phyloP scores from a whole-genome alignment of 1,140 invertebrate species.

The Physella acuta region DNA sequence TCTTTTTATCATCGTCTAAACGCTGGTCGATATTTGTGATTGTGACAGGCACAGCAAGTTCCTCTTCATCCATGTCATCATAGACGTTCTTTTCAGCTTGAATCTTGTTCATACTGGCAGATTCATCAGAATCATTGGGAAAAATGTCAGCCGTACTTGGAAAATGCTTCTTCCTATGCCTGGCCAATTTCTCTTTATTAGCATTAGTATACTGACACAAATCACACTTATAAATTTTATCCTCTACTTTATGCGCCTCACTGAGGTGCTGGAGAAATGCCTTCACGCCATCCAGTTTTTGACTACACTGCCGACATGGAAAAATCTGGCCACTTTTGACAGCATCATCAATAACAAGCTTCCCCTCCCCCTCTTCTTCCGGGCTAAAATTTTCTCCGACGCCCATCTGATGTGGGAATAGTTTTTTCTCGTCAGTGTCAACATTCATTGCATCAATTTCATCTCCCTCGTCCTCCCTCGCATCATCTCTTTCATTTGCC shows the following conservation, averaged over 20 bases:
- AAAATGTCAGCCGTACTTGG: neutral
- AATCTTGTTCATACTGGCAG: neutral
- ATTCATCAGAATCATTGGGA: neutral
- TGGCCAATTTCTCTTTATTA: constrained; percentile 51
- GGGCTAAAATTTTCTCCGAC: constrained; percentile 14
- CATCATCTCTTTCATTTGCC: neutral
- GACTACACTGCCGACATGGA: constrained; percentile 41
- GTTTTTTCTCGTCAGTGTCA: neutral
- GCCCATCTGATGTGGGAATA: neutral
- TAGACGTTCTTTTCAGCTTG: constrained; percentile 13
- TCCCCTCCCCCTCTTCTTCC: constrained; percentile 29
- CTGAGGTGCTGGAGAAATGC: constrained; percentile 45
- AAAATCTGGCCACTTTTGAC: constrained; percentile 47
- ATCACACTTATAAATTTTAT: constrained; percentile 50
- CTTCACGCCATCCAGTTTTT: constrained; percentile 44
- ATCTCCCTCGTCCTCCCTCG: constrained; percentile 1
- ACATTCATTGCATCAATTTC: constrained; percentile 2
- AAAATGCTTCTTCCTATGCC: constrained; percentile 47
- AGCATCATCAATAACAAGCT: constrained; percentile 34
- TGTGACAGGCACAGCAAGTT: constrained; percentile 28
- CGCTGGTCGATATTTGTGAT: constrained; percentile 20
- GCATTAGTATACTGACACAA: constrained; percentile 53
- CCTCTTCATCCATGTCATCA: too few relatives aligned
- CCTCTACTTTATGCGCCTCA: constrained; percentile 43
- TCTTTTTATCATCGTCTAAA: constrained; percentile 31